Percentiles rank a stretch among this genome's conserved stretches.
These are phyloP conservation scores for Scolopax mira DNA, from an alignment of 2,113 vertebrate species.

Conservation along the genomic window DNA sequence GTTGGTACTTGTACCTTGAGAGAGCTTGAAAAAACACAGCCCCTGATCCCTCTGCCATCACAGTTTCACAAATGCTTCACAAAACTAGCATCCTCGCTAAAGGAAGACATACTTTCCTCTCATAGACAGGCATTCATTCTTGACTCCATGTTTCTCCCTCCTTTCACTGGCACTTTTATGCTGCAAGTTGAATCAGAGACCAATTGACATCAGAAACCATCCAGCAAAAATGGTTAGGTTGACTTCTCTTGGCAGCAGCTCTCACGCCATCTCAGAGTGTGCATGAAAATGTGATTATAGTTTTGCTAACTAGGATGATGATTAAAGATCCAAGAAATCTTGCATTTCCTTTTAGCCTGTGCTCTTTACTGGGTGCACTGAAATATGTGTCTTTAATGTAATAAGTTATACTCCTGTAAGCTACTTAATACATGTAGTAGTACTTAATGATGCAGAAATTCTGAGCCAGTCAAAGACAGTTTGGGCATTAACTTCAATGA, in stretches of 20 bases:
- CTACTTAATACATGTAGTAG: neutral
- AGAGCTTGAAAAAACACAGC: neutral
- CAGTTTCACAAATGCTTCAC: neutral
- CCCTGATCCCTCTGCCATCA: neutral
- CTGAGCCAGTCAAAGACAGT: neutral
- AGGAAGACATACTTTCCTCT: neutral
- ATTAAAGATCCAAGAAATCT: neutral
- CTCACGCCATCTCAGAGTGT: neutral
- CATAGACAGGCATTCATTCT: neutral
- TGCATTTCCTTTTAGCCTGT: neutral
- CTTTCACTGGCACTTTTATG: neutral
- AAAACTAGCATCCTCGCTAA: neutral
- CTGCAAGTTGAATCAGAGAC: neutral
- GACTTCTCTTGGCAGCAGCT: neutral
- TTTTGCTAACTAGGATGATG: neutral
- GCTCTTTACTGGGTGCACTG: neutral
- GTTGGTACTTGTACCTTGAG: neutral
- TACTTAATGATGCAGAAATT: constrained; percentile 4
- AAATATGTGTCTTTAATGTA: neutral
- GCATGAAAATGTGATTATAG: neutral
- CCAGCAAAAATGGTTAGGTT: neutral
- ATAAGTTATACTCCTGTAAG: neutral
- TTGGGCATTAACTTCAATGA: neutral
- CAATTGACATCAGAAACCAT: neutral
- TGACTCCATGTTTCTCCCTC: neutral